phyloP scores from a whole-genome alignment of 1,140 invertebrate genomes.

The Elymnias hypermnestra region DNA sequence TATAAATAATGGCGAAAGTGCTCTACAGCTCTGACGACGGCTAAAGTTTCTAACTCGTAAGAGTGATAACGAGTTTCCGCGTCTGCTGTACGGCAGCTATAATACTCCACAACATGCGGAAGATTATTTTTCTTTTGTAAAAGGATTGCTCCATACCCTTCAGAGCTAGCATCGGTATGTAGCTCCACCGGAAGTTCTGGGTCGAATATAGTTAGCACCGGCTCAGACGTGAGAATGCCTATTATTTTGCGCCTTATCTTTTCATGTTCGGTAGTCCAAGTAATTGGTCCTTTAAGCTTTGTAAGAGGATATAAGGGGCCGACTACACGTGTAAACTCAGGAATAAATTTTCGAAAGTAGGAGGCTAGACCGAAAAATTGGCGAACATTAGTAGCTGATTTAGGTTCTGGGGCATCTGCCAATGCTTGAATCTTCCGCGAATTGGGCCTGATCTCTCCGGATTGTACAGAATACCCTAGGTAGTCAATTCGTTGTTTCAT shows the following conservation, averaged over 20 bases:
- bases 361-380: conserved; percentile 24
- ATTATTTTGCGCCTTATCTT: background rate
- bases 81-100: conserved; percentile 1
- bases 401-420: conserved; percentile 12
- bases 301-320: conserved; percentile 8
- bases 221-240: background rate
- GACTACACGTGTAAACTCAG: conserved; percentile 13
- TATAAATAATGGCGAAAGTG: conserved; percentile 34
- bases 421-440: conserved; percentile 18
- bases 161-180: conserved; percentile 9
- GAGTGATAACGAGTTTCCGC: conserved; percentile 35
- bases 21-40: conserved; percentile 30
- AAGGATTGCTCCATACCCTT: conserved; percentile 8
- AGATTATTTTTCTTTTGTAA: conserved; percentile 2
- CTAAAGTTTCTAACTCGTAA: conserved; percentile 21
- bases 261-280: conserved; percentile 4
- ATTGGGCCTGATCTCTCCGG: conserved; percentile 24
- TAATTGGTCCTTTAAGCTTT: background rate
- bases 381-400: conserved; percentile 16
- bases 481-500: conserved; percentile 35
- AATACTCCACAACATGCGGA: background rate
- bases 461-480: conserved; percentile 28
- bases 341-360: conserved; percentile 25
- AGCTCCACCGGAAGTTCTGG: background rate
- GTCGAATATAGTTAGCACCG: background rate